Evolutionary conservation across 64 coral and sea anemone species (phyloP).

Genomic region (Astreopora myriophthalma): DNA sequence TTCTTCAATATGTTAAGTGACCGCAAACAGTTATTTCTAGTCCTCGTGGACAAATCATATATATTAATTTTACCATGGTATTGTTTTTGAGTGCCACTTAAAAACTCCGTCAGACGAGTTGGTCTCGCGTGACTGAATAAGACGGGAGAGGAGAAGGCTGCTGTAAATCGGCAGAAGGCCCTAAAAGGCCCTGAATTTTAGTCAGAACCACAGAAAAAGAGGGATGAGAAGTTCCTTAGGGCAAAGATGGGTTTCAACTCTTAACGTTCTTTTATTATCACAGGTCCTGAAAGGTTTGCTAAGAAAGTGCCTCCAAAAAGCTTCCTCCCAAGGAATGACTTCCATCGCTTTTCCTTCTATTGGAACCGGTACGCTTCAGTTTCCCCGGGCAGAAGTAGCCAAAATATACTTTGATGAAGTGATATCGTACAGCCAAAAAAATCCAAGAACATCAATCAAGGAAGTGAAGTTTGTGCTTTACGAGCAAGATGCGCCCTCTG

Average conservation of each 20-base stretch:
- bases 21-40: too few relatives aligned
- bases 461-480: constrained; percentile 64
- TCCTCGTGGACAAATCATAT: too few relatives aligned
- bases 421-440: background rate
- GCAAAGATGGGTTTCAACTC: background rate
- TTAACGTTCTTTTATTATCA: background rate
- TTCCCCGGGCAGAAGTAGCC: constrained; percentile 63
- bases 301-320: constrained; percentile 33
- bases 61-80: too few relatives aligned
- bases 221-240: too few relatives aligned
- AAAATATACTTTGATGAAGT: constrained; percentile 67
- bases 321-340: background rate
- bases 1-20: too few relatives aligned
- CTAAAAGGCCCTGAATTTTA: too few relatives aligned
- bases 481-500: constrained; percentile 37
- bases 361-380: constrained; percentile 64
- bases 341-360: constrained; percentile 74
- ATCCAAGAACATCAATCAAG: background rate
- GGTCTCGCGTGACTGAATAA: too few relatives aligned
- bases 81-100: too few relatives aligned
- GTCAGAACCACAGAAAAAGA: too few relatives aligned
- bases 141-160: too few relatives aligned
- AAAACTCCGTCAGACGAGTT: too few relatives aligned
- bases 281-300: background rate
- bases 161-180: too few relatives aligned